These are phyloP conservation scores for Caerostris extrusa DNA, from an alignment of 1,140 invertebrate species.

Conservation along the genomic window DNA sequence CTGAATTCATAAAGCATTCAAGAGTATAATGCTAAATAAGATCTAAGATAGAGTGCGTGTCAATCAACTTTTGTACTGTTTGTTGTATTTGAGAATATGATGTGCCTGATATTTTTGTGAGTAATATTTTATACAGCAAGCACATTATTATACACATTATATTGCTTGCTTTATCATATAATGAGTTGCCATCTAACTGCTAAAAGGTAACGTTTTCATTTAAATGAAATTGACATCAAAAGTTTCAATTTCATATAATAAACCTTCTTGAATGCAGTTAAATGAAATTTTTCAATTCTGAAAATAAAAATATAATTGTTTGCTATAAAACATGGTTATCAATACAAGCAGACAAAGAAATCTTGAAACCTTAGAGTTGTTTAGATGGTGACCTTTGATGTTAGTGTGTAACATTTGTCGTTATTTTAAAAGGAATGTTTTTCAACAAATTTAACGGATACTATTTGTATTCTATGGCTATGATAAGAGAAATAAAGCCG, in stretches of 20 bases:
- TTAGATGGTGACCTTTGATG: conserved; percentile 46
- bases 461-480: not conserved
- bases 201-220: not conserved
- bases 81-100: conserved; percentile 65
- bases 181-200: conserved; percentile 45
- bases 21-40: not conserved
- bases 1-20: not conserved
- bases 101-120: conserved; percentile 75
- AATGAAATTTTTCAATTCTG: no score
- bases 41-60: conserved; percentile 3
- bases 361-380: no score
- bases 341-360: no score
- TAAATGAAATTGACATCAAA: not conserved
- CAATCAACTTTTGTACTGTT: conserved; percentile 74
- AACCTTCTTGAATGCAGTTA: no score
- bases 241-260: no score
- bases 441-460: not conserved
- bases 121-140: conserved; percentile 69
- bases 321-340: no score
- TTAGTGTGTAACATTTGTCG: conserved; percentile 35
- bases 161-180: conserved; percentile 48
- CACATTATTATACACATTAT: conserved; percentile 62
- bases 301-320: no score
- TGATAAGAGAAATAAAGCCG: not conserved
- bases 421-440: conserved; percentile 32